These are phyloP conservation scores for Rhaphigaster nebulosa DNA, from an alignment of 2,888 invertebrate species.

Conservation along the genomic window DNA sequence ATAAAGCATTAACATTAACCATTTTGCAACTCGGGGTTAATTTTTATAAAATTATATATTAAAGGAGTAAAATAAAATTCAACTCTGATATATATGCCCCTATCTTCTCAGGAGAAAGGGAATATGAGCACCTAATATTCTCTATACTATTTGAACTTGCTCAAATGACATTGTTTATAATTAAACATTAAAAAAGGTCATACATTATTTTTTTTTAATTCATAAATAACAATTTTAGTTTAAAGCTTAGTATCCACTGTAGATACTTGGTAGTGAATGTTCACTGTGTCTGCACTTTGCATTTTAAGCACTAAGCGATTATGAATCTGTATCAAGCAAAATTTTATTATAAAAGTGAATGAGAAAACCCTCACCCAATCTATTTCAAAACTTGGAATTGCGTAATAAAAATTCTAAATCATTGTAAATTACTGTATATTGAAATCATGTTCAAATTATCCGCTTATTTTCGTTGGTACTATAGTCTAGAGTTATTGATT, in stretches of 20 bases:
- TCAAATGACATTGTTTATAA: slow-evolving; percentile 40
- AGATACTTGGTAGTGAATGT: slow-evolving; percentile 4
- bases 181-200: slow-evolving; percentile 10
- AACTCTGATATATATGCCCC: not conserved
- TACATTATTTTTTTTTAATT: slow-evolving; percentile 1
- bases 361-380: slow-evolving; percentile 41
- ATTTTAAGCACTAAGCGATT: slow-evolving; percentile 27
- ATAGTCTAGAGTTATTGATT: slow-evolving; percentile 43
- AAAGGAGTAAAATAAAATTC: not conserved
- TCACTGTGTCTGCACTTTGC: slow-evolving; percentile 38
- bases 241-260: slow-evolving; percentile 34
- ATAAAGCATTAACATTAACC: not conserved
- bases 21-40: not conserved
- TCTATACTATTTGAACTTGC: slow-evolving; percentile 42
- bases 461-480: not conserved
- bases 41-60: not conserved
- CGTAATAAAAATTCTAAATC: slow-evolving; percentile 60
- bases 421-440: slow-evolving; percentile 57
- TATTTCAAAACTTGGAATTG: slow-evolving; percentile 50
- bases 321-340: not conserved
- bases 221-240: slow-evolving; percentile 15
- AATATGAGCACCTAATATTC: slow-evolving; percentile 19
- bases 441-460: slow-evolving; percentile 28
- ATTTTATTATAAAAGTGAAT: slow-evolving; percentile 19
- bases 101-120: not conserved